Base-by-base conservation (phyloP, 2,888 invertebrate species). In the Anticlea derivata region DNA sequence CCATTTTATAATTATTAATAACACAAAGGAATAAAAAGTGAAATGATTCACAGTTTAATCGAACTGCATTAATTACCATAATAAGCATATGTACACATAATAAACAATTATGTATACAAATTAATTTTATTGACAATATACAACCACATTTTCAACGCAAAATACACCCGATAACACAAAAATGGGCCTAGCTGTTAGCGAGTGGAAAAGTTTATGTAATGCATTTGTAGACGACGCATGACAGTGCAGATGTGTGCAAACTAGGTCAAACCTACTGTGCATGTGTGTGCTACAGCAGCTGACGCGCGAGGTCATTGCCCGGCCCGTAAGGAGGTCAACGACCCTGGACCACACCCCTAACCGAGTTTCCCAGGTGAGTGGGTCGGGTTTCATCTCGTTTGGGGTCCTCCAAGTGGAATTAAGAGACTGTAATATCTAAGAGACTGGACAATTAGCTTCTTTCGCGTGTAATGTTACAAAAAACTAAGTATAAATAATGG, bases 281-380 rank as follows among this genome's bases (percentile, higher is more conserved):
- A 75, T 20, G 59, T 73, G 73, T 76, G 73, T 76, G 75, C 70
- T n/a, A 11, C 2, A 75, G 75, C 82, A 82, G 80, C 81, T 83
- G 83, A 80, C 74, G 66, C 46, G 58, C 58, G 60, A 68, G 81
- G 76, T 81, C 82, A 73, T 68, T 68, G 78, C 78, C 81, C 63
- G 65, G 55, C 47, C 61, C 55, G 63, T 55, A 66, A 58, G 65
- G 68, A 62, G 80, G 77, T 56, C 80, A 70, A 71, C 73, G 76
- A 78, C 75, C 76, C 66, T 61, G 47, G 55, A 46, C 64, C 63
- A 61, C 70, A 70, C 73, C 75, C 77, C 68, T 59, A 39, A 65
- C 63, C 43, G 51, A 58, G 47, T 33, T 39, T 55, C 24, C 45
- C 67, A 75, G 67, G 69, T 72, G 65, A 61, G 63, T 61, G 54